Conservation (phyloP, 2,113 vertebrate species). For the Thunnus maccoyii region DNA sequence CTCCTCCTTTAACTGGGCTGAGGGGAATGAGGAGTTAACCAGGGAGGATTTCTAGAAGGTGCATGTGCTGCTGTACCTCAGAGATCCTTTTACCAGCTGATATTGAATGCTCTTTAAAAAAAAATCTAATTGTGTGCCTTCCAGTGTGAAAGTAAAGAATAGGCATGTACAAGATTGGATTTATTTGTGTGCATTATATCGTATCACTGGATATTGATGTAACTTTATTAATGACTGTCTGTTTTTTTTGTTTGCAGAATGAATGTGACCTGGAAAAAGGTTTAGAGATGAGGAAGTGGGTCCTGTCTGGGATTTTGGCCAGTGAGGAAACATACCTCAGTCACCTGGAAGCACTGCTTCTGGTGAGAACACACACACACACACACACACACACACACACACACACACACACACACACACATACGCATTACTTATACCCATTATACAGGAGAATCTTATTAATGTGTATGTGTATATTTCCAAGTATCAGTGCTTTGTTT, state of each 20-base stretch:
- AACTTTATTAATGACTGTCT: slow-evolving; percentile 5
- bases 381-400: slow-evolving; percentile 1
- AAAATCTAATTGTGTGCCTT: not conserved
- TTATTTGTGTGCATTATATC: not conserved
- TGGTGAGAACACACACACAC: slow-evolving; percentile 86
- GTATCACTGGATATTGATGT: not conserved
- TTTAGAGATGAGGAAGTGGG: slow-evolving; percentile 98
- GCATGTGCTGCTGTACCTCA: slow-evolving; percentile 30
- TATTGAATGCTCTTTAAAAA: not conserved
- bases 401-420: not conserved
- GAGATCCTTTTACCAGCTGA: not conserved
- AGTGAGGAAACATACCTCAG: slow-evolving; percentile 97
- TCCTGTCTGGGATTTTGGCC: slow-evolving; percentile 96
- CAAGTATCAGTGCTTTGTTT: no score
- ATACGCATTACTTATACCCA: not conserved
- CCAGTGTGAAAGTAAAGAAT: not conserved
- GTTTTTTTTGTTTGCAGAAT: slow-evolving; percentile 82
- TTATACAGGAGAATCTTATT: no score
- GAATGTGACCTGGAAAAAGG: slow-evolving; percentile 97
- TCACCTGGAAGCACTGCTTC: slow-evolving; percentile 95
- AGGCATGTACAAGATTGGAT: not conserved
- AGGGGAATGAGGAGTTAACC: slow-evolving; percentile 30
- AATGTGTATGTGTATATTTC: not conserved
- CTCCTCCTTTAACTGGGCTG: slow-evolving; percentile 64
- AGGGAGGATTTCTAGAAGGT: slow-evolving; percentile 30